Base-by-base conservation (phyloP, 2,113 vertebrate genomes). In the Neomonachus schauinslandi region DNA sequence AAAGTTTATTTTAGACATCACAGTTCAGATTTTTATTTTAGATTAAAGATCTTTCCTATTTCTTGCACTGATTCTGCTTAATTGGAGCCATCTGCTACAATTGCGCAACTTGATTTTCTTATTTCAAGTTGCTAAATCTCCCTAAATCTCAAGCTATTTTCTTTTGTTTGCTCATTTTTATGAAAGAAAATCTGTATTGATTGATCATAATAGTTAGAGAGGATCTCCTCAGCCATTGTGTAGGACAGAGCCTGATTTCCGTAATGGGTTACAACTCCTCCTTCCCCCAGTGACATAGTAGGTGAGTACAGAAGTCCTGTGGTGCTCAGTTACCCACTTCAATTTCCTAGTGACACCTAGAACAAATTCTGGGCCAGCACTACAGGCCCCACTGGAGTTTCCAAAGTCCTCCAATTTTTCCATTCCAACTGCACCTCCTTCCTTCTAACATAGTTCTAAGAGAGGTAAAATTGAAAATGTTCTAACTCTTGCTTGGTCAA, bases 41-140 rank as follows among this genome's bases (percentile, higher is more conserved):
- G 15, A 42, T 28, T 39, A 71, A 88, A 59, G 28, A 51, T 22
- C 18, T 74, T 46, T 91, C 55, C 69, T 36, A 65, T 81, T 80
- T 55, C 71, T 49, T 90, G 55, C 63, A 80, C 36, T 65, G 79
- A 85, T 63, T 95, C 89, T 84, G 21, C 53, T 72, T 92, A 89
- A 83, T 7, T 97, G 16, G 10, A 65, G 36, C n/a, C 26, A 80
- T 39, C 65, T 95, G 49, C 31, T 86, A 3, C 55, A 86, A 72
- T 42, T 80, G 36, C 24, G 49, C 18, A 72, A 84, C n/a, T 53
- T 79, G 42, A 24, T 53, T 87, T 95, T 65, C 71, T 81, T 81
- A 46, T 81, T 90, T 90, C 71, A 65, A 69, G 39, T 86, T 90
- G 63, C 21, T 85, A 72, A 80, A 42, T 63, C 28, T 79, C 69